A percentile compares a stretch with the other conserved stretches of the same genome.
phyloP scores from a whole-genome alignment of 2,113 vertebrate species.

The Rallus limicola region DNA sequence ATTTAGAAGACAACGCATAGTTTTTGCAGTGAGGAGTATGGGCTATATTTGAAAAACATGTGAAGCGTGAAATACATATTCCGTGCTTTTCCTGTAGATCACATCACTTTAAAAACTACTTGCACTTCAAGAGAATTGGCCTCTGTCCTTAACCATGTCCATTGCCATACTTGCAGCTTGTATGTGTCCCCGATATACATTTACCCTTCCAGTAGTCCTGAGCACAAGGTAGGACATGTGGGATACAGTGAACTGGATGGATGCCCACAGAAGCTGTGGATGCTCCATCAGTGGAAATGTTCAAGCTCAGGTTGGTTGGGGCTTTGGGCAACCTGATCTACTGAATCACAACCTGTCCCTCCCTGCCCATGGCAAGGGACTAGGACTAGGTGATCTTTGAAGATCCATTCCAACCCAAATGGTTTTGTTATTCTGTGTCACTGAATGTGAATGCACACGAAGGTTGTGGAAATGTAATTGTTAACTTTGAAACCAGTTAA shows the following conservation, averaged over 20 bases:
- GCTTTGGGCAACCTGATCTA: background rate
- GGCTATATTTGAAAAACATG: background rate
- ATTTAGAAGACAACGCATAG: background rate
- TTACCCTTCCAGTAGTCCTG: background rate
- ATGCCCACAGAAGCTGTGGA: background rate
- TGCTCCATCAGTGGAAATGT: background rate
- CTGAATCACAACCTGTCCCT: background rate
- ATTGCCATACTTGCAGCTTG: background rate
- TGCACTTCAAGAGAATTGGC: background rate
- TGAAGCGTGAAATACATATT: background rate
- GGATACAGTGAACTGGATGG: background rate
- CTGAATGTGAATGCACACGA: background rate
- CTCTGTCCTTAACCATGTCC: background rate
- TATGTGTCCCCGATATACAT: background rate
- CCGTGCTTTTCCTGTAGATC: background rate
- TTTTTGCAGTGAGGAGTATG: background rate
- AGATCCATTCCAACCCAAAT: background rate
- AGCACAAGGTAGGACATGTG: background rate
- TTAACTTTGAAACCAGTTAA: background rate
- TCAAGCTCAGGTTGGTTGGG: background rate
- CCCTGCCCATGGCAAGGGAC: rapidly evolving
- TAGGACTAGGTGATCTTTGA: background rate
- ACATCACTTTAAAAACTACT: background rate
- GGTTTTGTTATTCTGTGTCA: background rate
- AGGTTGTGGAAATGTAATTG: background rate